A percentile compares a stretch with the other conserved stretches of the same genome.
Evolutionary conservation across 92 coral and sea anemone species (phyloP).

Genomic region (Montipora capitata): DNA sequence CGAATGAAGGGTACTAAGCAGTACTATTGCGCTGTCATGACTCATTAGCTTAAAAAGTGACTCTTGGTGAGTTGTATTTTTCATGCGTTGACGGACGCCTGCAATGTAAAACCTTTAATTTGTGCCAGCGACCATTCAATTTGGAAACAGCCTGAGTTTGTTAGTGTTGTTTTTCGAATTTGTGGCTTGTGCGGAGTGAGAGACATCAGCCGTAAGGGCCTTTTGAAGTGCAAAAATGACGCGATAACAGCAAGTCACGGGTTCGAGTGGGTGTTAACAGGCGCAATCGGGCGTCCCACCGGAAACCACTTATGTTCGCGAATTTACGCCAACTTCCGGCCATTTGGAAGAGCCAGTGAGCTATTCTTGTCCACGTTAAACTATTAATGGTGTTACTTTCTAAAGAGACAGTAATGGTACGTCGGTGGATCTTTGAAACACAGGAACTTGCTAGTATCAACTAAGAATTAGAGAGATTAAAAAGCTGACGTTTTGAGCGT

Average conservation of each 20-base stretch:
- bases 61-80: no score
- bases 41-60: no score
- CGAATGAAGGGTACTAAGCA: not conserved
- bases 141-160: no score
- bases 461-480: no score
- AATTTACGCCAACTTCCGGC: slow-evolving; percentile 28
- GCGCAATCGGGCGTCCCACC: slow-evolving; percentile 6
- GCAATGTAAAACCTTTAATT: no score
- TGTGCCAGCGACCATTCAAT: no score
- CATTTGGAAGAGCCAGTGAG: slow-evolving; percentile 41
- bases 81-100: no score
- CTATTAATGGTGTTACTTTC: not conserved
- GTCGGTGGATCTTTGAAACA: no score
- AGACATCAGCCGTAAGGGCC: not conserved
- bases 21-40: not conserved
- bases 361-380: slow-evolving; percentile 1
- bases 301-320: slow-evolving; percentile 22
- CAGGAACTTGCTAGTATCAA: no score
- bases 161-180: not conserved
- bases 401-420: no score
- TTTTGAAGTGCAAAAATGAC: not conserved
- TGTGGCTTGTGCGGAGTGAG: not conserved
- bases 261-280: not conserved
- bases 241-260: not conserved
- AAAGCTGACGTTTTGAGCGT: no score